These are phyloP conservation scores for Falco peregrinus DNA, from an alignment of 2,797 vertebrate species.

Conservation along the genomic window DNA sequence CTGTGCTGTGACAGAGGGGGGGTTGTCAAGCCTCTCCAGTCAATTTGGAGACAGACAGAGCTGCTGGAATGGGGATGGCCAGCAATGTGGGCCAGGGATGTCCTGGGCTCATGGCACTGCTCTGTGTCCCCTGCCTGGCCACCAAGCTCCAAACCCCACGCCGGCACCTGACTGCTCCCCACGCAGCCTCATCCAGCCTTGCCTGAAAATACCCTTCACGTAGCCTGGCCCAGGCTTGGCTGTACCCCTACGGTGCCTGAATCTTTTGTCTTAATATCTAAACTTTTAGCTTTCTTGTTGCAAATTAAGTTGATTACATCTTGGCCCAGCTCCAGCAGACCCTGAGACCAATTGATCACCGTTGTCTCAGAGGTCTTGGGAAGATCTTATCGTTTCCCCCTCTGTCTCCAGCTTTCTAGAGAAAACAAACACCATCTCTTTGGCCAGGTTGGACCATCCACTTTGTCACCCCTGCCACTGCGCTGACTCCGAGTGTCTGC, in stretches of 20 bases:
- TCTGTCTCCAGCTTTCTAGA: neutral
- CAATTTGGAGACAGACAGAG: neutral
- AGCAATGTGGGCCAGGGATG: neutral
- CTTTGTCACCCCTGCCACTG: neutral
- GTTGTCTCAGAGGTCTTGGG: neutral
- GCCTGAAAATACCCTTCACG: neutral
- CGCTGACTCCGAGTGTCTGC: rapidly evolving
- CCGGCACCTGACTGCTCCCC: neutral
- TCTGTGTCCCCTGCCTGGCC: neutral
- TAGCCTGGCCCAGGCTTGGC: neutral
- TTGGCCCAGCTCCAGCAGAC: neutral
- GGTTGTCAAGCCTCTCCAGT: neutral
- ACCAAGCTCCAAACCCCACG: rapidly evolving
- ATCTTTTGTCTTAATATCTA: neutral
- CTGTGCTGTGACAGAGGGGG: neutral
- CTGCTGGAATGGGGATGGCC: neutral
- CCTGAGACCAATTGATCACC: neutral
- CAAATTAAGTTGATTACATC: slow-evolving; percentile 26
- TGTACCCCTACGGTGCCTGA: neutral
- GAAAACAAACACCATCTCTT: slow-evolving; percentile 24
- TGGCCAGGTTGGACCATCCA: neutral
- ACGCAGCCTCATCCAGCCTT: neutral
- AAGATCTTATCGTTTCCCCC: slow-evolving; percentile 9
- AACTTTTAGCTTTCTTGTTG: neutral
- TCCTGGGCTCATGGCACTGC: rapidly evolving